Conservation (phyloP, 2,888 invertebrate genomes). For the Trichogramma evanescens region DNA sequence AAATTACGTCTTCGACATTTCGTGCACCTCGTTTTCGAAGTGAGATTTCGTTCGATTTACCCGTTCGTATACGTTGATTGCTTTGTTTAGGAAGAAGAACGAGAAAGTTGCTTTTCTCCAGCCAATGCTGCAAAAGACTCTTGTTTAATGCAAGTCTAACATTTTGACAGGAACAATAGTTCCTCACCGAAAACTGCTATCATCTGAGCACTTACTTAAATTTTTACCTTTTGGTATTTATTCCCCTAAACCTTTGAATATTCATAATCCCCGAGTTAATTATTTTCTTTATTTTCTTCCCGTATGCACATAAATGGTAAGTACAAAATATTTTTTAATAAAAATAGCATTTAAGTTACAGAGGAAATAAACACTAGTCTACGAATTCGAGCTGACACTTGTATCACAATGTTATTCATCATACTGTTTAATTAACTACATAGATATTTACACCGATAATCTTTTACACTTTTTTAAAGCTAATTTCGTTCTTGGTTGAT, state of each 20-base stretch:
- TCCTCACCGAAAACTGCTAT: too few relatives aligned
- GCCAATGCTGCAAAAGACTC: not conserved
- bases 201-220: too few relatives aligned
- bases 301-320: not conserved
- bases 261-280: too few relatives aligned
- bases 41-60: constrained; percentile 22
- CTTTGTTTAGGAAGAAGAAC: constrained; percentile 9
- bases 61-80: constrained; percentile 21
- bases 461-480: too few relatives aligned
- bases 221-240: too few relatives aligned
- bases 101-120: too few relatives aligned
- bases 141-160: constrained; percentile 1
- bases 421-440: not conserved
- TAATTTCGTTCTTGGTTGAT: too few relatives aligned
- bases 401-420: too few relatives aligned
- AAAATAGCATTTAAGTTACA: not conserved
- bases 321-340: not conserved
- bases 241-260: too few relatives aligned
- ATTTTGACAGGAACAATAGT: not conserved
- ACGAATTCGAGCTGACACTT: too few relatives aligned
- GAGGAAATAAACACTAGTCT: too few relatives aligned
- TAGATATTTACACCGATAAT: not conserved
- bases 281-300: too few relatives aligned
- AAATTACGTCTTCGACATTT: constrained; percentile 31
- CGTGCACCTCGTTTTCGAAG: constrained; percentile 5